Evolutionary conservation across 2,797 vertebrate species (phyloP).

Genomic region (Catharus ustulatus): DNA sequence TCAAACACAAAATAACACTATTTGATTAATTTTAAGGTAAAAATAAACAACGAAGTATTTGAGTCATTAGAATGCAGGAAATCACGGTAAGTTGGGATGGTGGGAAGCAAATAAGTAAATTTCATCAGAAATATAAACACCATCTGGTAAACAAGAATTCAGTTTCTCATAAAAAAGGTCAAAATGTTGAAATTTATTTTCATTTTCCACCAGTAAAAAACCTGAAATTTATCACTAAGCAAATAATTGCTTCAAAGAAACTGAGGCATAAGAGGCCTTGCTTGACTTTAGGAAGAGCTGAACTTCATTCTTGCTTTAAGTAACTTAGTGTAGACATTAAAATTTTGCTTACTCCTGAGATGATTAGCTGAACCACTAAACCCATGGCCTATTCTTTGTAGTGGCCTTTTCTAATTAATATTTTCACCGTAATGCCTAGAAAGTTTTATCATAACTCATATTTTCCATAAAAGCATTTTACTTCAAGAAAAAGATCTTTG

Average conservation of each 20-base stretch:
- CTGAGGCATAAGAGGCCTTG: neutral
- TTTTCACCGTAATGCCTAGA: neutral
- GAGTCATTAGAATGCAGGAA: neutral
- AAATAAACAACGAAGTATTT: neutral
- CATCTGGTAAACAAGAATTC: neutral
- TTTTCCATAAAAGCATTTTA: neutral
- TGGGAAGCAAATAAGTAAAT: neutral
- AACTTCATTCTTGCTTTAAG: neutral
- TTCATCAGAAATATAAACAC: neutral
- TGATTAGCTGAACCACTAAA: neutral
- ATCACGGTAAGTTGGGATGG: rapidly evolving
- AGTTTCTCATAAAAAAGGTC: neutral
- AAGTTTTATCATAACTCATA: neutral
- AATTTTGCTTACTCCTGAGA: neutral
- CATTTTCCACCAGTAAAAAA: neutral
- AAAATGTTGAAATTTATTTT: neutral
- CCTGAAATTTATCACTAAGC: neutral
- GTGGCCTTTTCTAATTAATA: neutral
- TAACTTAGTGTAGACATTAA: neutral
- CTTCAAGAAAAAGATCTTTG: neutral
- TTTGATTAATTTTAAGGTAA: neutral
- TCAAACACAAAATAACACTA: neutral
- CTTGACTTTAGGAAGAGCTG: neutral
- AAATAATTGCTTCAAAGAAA: neutral
- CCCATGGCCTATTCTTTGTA: neutral